Evolutionary conservation across 2,888 invertebrate species (phyloP).

Genomic region (Drosophila barbarae): DNA sequence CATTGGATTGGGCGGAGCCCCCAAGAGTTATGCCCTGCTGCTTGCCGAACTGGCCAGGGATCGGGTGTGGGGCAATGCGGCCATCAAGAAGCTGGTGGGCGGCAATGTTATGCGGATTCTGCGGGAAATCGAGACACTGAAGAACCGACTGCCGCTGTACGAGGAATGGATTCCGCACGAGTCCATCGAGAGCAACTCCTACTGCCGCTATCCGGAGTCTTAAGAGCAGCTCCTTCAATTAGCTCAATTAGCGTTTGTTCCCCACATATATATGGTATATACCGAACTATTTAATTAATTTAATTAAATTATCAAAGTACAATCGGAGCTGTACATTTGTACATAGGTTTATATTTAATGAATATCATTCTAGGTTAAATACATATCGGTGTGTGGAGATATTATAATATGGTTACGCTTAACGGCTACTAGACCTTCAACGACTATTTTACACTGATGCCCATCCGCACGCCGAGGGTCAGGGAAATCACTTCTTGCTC

Average conservation of each 20-base stretch:
- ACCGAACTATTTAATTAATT: conserved; percentile 17
- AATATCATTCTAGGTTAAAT: conserved; percentile 49
- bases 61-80: conserved; percentile 82
- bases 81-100: conserved; percentile 83
- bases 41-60: conserved; percentile 83
- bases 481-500: conserved; percentile 64
- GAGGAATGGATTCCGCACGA: conserved; percentile 82
- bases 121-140: conserved; percentile 80
- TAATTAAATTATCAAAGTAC: conserved; percentile 25
- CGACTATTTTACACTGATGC: conserved; percentile 57
- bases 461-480: conserved; percentile 63
- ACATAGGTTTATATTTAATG: conserved; percentile 46
- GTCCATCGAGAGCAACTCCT: conserved; percentile 81
- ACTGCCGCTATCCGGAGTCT: conserved; percentile 81
- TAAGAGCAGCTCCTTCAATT: conserved; percentile 53
- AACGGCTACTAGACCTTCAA: conserved; percentile 29
- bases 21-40: conserved; percentile 82
- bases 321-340: conserved; percentile 29
- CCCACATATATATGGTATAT: conserved; percentile 13
- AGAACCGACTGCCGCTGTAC: conserved; percentile 80
- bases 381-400: conserved; percentile 45
- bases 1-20: conserved; percentile 83
- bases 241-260: conserved; percentile 32
- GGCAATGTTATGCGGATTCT: conserved; percentile 82
- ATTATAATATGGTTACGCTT: conserved; percentile 37